Conservation (phyloP, 2,888 invertebrate species). For the Amphipoea lucens region DNA sequence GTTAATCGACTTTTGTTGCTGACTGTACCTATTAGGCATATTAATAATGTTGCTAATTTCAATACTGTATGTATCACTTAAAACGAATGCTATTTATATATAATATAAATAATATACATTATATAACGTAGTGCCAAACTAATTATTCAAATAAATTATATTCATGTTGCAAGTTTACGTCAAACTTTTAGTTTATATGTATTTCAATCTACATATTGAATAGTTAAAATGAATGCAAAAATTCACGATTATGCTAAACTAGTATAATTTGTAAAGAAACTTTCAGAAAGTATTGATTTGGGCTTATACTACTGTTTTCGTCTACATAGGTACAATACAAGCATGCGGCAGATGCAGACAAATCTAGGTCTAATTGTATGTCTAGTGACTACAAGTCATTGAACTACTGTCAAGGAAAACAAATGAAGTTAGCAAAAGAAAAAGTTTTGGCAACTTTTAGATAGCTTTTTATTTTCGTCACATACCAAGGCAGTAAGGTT, state of each 20-base stretch:
- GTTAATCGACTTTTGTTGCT: too few species aligned
- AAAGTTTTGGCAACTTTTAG: slow-evolving; percentile 22
- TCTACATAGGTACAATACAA: slow-evolving; percentile 9
- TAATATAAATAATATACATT: slow-evolving; percentile 7
- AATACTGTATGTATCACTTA: slow-evolving; percentile 25
- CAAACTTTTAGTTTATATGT: not conserved
- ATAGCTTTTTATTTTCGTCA: slow-evolving; percentile 8
- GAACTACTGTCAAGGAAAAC: slow-evolving; percentile 52
- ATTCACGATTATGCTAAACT: slow-evolving; percentile 13
- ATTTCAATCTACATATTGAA: slow-evolving; percentile 20
- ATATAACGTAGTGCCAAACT: slow-evolving; percentile 1
- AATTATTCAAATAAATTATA: slow-evolving; percentile 18
- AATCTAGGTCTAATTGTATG: slow-evolving; percentile 54
- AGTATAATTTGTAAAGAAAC: slow-evolving; percentile 8
- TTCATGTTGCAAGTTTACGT: slow-evolving; percentile 16
- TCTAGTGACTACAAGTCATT: slow-evolving; percentile 61
- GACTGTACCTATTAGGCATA: slow-evolving; percentile 49
- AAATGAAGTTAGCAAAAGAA: slow-evolving; percentile 38
- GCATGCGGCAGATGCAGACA: slow-evolving; percentile 10
- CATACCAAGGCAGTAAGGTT: not conserved
- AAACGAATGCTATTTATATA: slow-evolving; percentile 23
- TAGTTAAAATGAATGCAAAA: slow-evolving; percentile 20
- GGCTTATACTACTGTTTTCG: slow-evolving; percentile 3
- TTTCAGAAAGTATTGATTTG: slow-evolving; percentile 36
- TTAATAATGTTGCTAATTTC: slow-evolving; percentile 63